Evolutionary conservation across 2,797 vertebrate species (phyloP).

Genomic region (Channa striata): DNA sequence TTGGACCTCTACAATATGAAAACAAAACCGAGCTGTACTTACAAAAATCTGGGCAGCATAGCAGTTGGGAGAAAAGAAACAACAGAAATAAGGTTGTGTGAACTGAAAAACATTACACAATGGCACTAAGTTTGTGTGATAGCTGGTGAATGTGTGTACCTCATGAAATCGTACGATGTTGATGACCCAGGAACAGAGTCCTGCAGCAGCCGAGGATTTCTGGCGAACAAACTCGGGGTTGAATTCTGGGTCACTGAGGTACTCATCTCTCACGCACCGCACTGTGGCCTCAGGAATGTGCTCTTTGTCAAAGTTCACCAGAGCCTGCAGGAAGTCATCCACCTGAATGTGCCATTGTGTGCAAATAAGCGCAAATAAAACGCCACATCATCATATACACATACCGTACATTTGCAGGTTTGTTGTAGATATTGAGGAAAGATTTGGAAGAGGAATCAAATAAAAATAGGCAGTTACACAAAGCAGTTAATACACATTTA

Average conservation of each 20-base stretch:
- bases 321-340: constrained; percentile 83
- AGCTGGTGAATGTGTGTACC: constrained; percentile 51
- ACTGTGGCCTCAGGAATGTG: constrained; percentile 81
- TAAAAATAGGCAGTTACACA: too few relatives aligned
- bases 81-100: constrained; percentile 50
- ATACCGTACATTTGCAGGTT: too few relatives aligned
- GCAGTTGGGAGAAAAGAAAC: constrained; percentile 74
- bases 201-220: constrained; percentile 85
- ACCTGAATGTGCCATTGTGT: constrained; percentile 64
- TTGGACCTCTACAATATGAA: not conserved
- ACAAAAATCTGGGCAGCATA: constrained; percentile 85
- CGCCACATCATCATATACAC: not conserved
- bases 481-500: not conserved
- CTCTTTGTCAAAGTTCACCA: constrained; percentile 88
- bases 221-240: constrained; percentile 86
- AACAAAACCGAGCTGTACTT: constrained; percentile 70
- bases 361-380: not conserved
- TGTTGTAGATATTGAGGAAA: too few relatives aligned
- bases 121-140: constrained; percentile 7
- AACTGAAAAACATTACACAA: not conserved
- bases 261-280: constrained; percentile 81
- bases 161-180: constrained; percentile 86
- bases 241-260: constrained; percentile 85
- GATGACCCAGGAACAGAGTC: constrained; percentile 84
- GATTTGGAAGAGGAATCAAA: too few relatives aligned